These are phyloP conservation scores for Charaxes varanes DNA, from an alignment of 1,140 invertebrate species.

Conservation along the genomic window DNA sequence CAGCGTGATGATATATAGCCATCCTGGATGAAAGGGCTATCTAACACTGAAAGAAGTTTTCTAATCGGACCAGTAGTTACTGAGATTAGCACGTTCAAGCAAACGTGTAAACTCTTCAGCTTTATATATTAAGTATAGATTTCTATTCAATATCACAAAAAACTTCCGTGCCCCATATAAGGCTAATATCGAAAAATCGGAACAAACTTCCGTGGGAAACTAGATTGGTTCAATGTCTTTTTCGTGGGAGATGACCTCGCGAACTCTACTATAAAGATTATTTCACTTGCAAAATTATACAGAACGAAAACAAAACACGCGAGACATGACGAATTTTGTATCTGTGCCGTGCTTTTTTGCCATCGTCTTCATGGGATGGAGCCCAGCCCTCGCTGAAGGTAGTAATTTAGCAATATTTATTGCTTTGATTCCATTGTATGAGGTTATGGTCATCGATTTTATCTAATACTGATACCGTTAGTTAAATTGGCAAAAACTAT, in stretches of 20 bases:
- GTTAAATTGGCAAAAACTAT: conserved; percentile 9
- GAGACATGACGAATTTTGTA: conserved; percentile 36
- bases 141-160: not conserved
- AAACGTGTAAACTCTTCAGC: no score
- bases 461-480: conserved; percentile 31
- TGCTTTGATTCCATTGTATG: conserved; percentile 17
- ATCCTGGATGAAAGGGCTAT: no score
- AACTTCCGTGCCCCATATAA: conserved; percentile 30
- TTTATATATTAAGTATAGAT: no score
- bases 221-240: conserved; percentile 21
- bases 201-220: conserved; percentile 50
- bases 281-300: conserved; percentile 31
- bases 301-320: conserved; percentile 28
- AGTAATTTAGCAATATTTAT: conserved; percentile 31
- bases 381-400: conserved; percentile 35
- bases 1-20: no score
- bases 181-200: conserved; percentile 25
- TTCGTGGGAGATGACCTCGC: conserved; percentile 51
- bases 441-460: conserved; percentile 5
- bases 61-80: no score
- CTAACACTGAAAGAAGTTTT: no score
- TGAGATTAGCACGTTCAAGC: no score
- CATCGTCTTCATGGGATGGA: conserved; percentile 14
- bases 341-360: conserved; percentile 25
- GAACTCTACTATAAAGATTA: conserved; percentile 44